A percentile compares a stretch with the other conserved stretches of the same genome.
Conservation (phyloP, 2,797 vertebrate genomes). For the Etheostoma perlongum region DNA sequence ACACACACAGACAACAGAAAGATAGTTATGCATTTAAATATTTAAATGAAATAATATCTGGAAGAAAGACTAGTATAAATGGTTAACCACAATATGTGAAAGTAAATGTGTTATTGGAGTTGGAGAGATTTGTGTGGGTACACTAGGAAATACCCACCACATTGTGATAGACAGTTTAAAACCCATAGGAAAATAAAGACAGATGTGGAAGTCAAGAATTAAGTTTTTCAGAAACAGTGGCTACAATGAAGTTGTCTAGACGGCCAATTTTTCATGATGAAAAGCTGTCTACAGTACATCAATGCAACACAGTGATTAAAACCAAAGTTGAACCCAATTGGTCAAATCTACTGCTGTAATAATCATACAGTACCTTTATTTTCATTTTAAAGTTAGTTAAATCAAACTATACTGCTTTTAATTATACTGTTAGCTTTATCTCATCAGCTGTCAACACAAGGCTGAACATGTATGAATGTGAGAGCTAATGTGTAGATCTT, state of each 20-base stretch:
- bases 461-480: constrained; percentile 30
- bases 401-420: not conserved
- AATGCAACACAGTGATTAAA: constrained; percentile 62
- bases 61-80: constrained; percentile 64
- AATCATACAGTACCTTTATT: not conserved
- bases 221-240: constrained; percentile 70
- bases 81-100: constrained; percentile 77
- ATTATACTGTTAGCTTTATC: constrained; percentile 12
- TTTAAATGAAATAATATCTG: constrained; percentile 65
- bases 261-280: constrained; percentile 62
- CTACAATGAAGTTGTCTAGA: constrained; percentile 73
- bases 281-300: constrained; percentile 60
- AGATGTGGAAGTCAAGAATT: constrained; percentile 80
- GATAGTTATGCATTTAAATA: constrained; percentile 58
- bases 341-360: not conserved
- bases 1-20: constrained; percentile 25
- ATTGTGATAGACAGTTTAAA: constrained; percentile 80
- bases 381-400: constrained; percentile 10
- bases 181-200: constrained; percentile 80
- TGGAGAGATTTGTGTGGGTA: constrained; percentile 74
- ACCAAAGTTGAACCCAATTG: constrained; percentile 26
- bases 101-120: constrained; percentile 73
- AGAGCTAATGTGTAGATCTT: constrained; percentile 47
- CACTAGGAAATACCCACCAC: constrained; percentile 75
- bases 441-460: constrained; percentile 61